Percentiles rank a stretch among this genome's conserved stretches.
These are phyloP conservation scores for Artemia sinica DNA, from an alignment of 2,888 invertebrate genomes.

Conservation along the genomic window DNA sequence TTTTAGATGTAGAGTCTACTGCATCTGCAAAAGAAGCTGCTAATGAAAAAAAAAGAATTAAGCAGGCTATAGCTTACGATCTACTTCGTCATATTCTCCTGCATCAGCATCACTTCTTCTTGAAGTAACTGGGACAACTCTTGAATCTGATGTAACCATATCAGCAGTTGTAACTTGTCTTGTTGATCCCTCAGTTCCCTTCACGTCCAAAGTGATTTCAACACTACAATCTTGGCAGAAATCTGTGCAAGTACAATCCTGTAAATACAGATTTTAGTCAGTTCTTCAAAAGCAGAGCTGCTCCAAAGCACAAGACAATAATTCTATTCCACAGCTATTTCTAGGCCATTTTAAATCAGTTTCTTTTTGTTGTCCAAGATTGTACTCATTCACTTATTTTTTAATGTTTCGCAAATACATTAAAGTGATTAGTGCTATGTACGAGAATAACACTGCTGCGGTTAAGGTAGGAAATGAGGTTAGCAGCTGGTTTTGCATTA, in stretches of 20 bases:
- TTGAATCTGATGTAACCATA: constrained; percentile 70
- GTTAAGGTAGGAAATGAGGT: too few species aligned
- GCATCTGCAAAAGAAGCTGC: too few species aligned
- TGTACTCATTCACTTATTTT: too few species aligned
- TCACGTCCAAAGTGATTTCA: constrained; percentile 89
- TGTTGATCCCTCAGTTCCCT: constrained; percentile 83
- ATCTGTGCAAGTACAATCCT: constrained; percentile 91
- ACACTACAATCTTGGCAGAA: constrained; percentile 96
- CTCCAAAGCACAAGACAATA: background rate
- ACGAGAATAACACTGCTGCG: too few species aligned
- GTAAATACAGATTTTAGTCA: constrained; percentile 26
- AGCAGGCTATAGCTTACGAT: constrained; percentile 42
- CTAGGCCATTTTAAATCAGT: too few species aligned
- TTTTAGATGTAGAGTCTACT: too few species aligned
- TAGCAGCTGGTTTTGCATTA: too few species aligned
- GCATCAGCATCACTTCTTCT: constrained; percentile 78
- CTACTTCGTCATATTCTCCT: constrained; percentile 79
- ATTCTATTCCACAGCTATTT: background rate
- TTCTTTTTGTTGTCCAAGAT: too few species aligned
- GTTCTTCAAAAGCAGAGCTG: background rate
- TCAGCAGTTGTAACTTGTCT: constrained; percentile 92
- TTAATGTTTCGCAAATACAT: too few species aligned
- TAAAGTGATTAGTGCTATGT: too few species aligned
- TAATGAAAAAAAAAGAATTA: background rate
- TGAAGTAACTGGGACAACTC: constrained; percentile 84